Evolutionary conservation across 2,888 invertebrate genomes (phyloP), one percentile per base, ranked within the genome.

Genomic region (Conistra vaccinii): DNA sequence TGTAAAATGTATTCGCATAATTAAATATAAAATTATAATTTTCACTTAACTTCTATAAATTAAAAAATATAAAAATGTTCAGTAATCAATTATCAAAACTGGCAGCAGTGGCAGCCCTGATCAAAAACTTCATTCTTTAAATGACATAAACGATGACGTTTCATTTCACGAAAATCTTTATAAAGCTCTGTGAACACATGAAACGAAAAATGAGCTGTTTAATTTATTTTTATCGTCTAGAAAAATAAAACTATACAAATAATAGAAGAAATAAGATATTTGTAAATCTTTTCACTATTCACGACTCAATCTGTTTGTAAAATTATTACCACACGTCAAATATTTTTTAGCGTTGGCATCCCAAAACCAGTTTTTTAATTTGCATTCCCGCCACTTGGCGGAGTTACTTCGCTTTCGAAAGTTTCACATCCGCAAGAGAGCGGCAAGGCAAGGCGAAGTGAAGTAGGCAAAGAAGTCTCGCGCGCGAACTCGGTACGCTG

Each of bases 361-460:
- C 89, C 90, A 88, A 90, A 95, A 95, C 93, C 92, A 80, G 86
- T 81, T 96, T 94, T 93, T 91, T 95, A 94, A 93, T 95, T 94
- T 92, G 90, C 95, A 96, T 96, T 96, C 95, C 94, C 93, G 94
- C 95, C 96, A 93, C 96, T 95, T 95, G 96, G 95, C 86, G 94
- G 95, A 91, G 95, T 42, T 90, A 87, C 87, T 92, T 94, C 93
- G 95, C 95, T 96, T 96, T 96, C 96, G 96, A 96, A 96, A 96
- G 96, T 96, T 96, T 96, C 94, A 96, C 95, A 96, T 96, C 96
- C 96, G 96, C 93, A 96, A 96, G 96, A 95, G 96, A 96, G 96
- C 95, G 96, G 96, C 93, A 93, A 94, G 90, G 91, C 92, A 92
- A 93, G 90, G 91, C 90, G 89, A 91, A 88, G 90, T 89, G 91